Conservation (phyloP, 2,888 invertebrate species). For the Chrysopilus asiliformis region DNA sequence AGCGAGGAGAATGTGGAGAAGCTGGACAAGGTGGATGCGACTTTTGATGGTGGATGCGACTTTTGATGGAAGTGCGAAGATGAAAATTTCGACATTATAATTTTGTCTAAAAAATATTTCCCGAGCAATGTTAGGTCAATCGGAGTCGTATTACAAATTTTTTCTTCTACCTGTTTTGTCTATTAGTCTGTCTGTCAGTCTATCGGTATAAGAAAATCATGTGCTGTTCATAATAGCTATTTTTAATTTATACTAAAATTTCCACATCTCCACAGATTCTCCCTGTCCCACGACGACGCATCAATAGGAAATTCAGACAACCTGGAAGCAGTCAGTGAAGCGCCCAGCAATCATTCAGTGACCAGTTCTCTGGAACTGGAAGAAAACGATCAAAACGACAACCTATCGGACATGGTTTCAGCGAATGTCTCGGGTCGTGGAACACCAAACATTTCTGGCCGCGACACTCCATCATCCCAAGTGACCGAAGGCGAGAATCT, state of each 20-base stretch:
- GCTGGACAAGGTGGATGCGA: conserved; percentile 19
- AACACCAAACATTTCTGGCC: conserved; percentile 89
- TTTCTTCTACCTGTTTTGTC: too few relatives aligned
- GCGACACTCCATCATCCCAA: conserved; percentile 93
- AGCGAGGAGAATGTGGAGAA: conserved; percentile 24
- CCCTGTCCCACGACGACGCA: conserved; percentile 81
- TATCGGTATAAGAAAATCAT: too few relatives aligned
- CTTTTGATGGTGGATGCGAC: conserved; percentile 26
- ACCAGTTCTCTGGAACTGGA: conserved; percentile 81
- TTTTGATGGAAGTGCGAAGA: conserved; percentile 13
- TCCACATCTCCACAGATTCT: conserved; percentile 44
- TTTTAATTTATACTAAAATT: not conserved
- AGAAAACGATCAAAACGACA: conserved; percentile 79
- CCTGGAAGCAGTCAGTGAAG: conserved; percentile 88
- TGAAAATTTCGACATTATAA: not conserved
- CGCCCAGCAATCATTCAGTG: conserved; percentile 89
- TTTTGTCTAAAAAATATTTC: too few relatives aligned
- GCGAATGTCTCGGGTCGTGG: conserved; percentile 88
- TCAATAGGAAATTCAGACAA: conserved; percentile 88
- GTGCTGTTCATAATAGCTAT: too few relatives aligned
- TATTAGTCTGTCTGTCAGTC: too few relatives aligned
- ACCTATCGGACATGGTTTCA: conserved; percentile 93
- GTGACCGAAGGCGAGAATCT: conserved; percentile 65
- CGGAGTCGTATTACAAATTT: too few relatives aligned
- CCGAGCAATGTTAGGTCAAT: too few relatives aligned